Percentiles rank a stretch among this genome's conserved stretches.
phyloP scores from a whole-genome alignment of 2,888 invertebrate species.

The Rapana venosa region DNA sequence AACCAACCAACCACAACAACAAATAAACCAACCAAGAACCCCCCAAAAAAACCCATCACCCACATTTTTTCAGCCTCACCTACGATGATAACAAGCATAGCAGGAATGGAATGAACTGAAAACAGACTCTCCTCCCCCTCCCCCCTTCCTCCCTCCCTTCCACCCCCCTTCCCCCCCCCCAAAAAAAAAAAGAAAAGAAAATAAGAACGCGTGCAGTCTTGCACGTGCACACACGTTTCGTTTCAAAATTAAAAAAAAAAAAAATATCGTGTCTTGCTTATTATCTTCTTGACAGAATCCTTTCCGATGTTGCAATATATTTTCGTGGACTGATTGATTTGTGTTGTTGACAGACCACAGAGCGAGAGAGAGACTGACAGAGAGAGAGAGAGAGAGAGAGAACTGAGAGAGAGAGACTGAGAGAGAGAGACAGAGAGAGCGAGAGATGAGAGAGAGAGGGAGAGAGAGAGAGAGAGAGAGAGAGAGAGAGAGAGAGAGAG shows the following conservation, averaged over 20 bases:
- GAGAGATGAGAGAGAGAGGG: neutral
- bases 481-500: conserved; percentile 10
- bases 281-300: no score
- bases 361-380: neutral
- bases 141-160: no score
- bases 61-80: neutral
- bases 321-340: neutral
- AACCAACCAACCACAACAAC: no score
- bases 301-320: neutral
- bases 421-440: conserved; percentile 7
- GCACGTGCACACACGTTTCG: neutral
- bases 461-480: no score
- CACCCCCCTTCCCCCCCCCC: no score
- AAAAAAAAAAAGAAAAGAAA: neutral
- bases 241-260: no score
- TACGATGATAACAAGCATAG: neutral
- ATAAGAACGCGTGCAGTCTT: neutral
- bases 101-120: neutral
- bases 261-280: neutral
- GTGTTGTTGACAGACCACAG: neutral
- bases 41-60: neutral
- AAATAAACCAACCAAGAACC: no score
- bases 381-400: conserved; percentile 23
- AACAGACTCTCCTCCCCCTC: neutral
- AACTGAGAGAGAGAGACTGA: neutral